Percentiles rank a stretch among this genome's conserved stretches.
Evolutionary conservation across 64 coral and sea anemone genomes (phyloP).

Genomic region (Montipora capricornis): DNA sequence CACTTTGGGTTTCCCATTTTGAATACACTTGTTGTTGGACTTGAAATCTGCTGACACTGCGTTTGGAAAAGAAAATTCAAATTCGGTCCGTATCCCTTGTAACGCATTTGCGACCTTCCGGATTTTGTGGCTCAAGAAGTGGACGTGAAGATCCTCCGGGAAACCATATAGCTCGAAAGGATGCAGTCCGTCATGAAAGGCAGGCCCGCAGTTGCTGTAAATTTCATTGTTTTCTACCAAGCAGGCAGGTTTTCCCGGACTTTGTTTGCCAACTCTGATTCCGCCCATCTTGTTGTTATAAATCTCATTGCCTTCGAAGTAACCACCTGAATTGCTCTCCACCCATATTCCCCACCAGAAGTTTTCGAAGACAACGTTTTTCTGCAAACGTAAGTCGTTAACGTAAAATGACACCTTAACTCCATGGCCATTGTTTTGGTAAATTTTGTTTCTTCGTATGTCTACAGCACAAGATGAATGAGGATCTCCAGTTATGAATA

Average conservation of each 20-base stretch:
- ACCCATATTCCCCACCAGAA: constrained; percentile 5
- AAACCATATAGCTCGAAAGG: not conserved
- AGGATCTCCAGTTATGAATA: not conserved
- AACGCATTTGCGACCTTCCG: too few relatives aligned
- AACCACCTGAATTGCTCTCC: not conserved
- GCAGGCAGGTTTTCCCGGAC: not conserved
- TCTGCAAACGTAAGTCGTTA: not conserved
- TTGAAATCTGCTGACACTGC: not conserved
- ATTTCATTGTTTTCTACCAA: constrained; percentile 17
- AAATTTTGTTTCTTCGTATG: not conserved
- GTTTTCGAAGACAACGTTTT: constrained; percentile 16
- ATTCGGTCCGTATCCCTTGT: not conserved
- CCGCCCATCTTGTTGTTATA: constrained; percentile 40
- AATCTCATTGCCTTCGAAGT: not conserved
- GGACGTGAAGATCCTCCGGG: not conserved
- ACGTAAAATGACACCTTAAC: not conserved
- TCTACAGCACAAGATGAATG: not conserved
- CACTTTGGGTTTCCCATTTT: not conserved
- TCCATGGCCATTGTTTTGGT: not conserved
- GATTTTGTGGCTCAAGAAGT: too few relatives aligned
- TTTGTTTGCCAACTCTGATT: not conserved
- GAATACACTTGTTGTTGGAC: not conserved
- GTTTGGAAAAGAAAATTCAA: not conserved
- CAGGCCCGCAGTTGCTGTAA: not conserved
- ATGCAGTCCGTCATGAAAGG: not conserved